Conservation (phyloP, 2,797 vertebrate genomes). For the Arvicola amphibius region DNA sequence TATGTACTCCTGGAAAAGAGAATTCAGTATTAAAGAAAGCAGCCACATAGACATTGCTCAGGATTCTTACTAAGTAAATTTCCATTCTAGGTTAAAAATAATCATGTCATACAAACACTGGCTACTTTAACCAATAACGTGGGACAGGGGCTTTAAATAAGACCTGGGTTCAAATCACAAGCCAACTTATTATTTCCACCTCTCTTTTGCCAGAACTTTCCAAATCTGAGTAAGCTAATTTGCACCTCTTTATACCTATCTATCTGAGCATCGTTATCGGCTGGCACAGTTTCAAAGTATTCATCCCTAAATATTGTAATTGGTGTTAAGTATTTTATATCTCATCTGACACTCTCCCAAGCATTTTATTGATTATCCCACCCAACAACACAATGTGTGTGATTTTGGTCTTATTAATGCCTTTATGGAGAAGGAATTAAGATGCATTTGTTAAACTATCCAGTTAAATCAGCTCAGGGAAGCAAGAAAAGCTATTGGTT, state of each 20-base stretch:
- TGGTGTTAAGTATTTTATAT: conserved; percentile 62
- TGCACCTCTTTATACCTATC: conserved; percentile 57
- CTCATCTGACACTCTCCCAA: conserved; percentile 66
- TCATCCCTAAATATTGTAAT: conserved; percentile 52
- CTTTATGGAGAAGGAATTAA: conserved; percentile 39
- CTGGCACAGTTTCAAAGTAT: conserved; percentile 74
- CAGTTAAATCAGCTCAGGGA: conserved; percentile 35
- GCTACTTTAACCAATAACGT: conserved; percentile 16
- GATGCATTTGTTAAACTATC: conserved; percentile 29
- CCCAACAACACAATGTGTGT: conserved; percentile 62
- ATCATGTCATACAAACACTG: neutral
- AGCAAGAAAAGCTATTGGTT: conserved; percentile 39
- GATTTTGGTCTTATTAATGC: conserved; percentile 34
- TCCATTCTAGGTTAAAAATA: conserved; percentile 1
- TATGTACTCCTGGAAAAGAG: conserved; percentile 10
- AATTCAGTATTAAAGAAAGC: neutral
- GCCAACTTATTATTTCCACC: conserved; percentile 56
- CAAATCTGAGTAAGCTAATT: conserved; percentile 60
- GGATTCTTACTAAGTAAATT: conserved; percentile 34
- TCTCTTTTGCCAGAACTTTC: conserved; percentile 71
- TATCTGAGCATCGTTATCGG: conserved; percentile 59
- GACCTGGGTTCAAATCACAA: conserved; percentile 53
- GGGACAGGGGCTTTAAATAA: conserved; percentile 20
- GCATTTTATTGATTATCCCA: conserved; percentile 68
- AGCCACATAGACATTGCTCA: conserved; percentile 3